A percentile compares a stretch with the other conserved stretches of the same genome.
phyloP scores from a whole-genome alignment of 2,797 vertebrate genomes.

The Amniataba percoides region DNA sequence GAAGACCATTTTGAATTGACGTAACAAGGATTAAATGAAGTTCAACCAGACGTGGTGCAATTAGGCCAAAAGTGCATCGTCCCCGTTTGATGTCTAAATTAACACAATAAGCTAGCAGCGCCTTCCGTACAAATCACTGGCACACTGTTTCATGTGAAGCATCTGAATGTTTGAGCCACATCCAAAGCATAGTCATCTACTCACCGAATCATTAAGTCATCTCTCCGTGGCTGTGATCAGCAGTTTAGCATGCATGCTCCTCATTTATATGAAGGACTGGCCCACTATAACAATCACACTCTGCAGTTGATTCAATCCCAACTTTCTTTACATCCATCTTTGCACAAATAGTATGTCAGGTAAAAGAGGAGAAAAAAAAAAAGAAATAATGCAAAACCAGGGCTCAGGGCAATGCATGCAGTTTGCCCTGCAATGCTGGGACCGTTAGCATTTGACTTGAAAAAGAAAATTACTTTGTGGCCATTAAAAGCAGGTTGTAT shows the following conservation, averaged over 20 bases:
- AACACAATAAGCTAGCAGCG: slow-evolving; percentile 33
- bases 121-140: slow-evolving; percentile 46
- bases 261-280: slow-evolving; percentile 61
- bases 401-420: slow-evolving; percentile 81
- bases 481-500: slow-evolving; percentile 62
- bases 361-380: slow-evolving; percentile 38
- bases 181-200: slow-evolving; percentile 49
- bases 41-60: slow-evolving; percentile 18
- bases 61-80: slow-evolving; percentile 22
- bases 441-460: slow-evolving; percentile 56
- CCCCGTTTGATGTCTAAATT: slow-evolving; percentile 30
- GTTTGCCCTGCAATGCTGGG: slow-evolving; percentile 73
- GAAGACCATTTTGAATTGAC: slow-evolving; percentile 1
- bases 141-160: slow-evolving; percentile 45
- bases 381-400: slow-evolving; percentile 64
- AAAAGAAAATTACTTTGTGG: slow-evolving; percentile 63
- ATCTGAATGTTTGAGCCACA: slow-evolving; percentile 61
- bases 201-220: slow-evolving; percentile 28
- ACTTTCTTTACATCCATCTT: slow-evolving; percentile 57
- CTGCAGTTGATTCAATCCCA: slow-evolving; percentile 42
- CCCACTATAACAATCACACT: slow-evolving; percentile 40
- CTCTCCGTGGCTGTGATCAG: slow-evolving; percentile 47
- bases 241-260: slow-evolving; percentile 70
- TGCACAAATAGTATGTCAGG: slow-evolving; percentile 70
- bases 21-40: not conserved